Percentiles rank a stretch among this genome's conserved stretches.
phyloP scores from a whole-genome alignment of 2,797 vertebrate species.

The Acrocephalus scirpaceus region DNA sequence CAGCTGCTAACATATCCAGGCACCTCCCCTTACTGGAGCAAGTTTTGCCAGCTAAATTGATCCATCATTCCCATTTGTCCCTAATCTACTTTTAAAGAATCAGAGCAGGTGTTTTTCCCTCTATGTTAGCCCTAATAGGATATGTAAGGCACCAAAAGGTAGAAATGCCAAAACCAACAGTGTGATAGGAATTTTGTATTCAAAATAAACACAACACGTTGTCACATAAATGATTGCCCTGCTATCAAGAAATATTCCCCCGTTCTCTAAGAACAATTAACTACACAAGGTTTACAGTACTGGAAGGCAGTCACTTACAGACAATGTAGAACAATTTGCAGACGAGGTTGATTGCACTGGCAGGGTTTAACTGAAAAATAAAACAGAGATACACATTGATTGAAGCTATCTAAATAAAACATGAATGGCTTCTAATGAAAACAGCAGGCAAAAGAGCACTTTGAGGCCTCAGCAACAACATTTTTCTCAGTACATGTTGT shows the following conservation, averaged over 20 bases:
- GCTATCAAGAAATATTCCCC: not conserved
- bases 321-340: constrained; percentile 20
- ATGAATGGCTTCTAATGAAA: constrained; percentile 41
- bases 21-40: not conserved
- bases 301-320: constrained; percentile 13
- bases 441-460: constrained; percentile 25
- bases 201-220: not conserved
- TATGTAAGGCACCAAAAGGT: not conserved
- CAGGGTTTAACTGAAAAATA: constrained; percentile 48
- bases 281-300: not conserved
- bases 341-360: not conserved
- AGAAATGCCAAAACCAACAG: not conserved
- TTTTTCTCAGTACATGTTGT: not conserved
- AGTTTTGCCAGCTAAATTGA: not conserved
- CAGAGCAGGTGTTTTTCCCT: not conserved
- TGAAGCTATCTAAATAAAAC: constrained; percentile 50
- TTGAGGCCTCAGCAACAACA: not conserved
- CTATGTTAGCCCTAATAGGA: not conserved
- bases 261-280: constrained; percentile 30
- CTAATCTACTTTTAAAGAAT: not conserved
- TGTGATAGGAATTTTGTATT: not conserved
- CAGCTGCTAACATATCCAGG: not conserved
- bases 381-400: constrained; percentile 18
- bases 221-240: not conserved
- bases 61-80: not conserved